A percentile compares a stretch with the other conserved stretches of the same genome.
Conservation (phyloP, 1,140 invertebrate genomes). For the Stenopsyche tienmushanensis region DNA sequence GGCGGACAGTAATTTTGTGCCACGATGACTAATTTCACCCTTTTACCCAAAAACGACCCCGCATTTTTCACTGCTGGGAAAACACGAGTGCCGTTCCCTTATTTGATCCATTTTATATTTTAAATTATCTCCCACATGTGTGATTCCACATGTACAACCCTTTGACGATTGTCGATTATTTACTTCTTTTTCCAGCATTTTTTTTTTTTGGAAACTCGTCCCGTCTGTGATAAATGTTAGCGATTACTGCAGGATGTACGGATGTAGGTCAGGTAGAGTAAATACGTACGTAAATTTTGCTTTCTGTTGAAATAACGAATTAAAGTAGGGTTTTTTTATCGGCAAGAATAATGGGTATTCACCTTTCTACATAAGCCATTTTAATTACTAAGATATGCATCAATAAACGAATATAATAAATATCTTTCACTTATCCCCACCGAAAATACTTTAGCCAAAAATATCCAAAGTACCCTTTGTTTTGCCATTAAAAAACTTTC, state of each 20-base stretch:
- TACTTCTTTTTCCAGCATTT: not conserved
- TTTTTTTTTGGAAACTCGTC: not conserved
- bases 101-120: not conserved
- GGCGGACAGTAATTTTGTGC: slow-evolving; percentile 29
- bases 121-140: not conserved
- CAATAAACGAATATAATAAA: no score
- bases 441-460: not conserved
- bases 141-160: not conserved
- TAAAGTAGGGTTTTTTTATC: not conserved
- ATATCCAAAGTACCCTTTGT: not conserved
- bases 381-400: not conserved
- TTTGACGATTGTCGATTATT: slow-evolving; percentile 1
- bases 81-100: not conserved
- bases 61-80: slow-evolving; percentile 17
- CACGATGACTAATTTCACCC: slow-evolving; percentile 34
- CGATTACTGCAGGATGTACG: not conserved
- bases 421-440: not conserved
- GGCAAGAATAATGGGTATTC: not conserved
- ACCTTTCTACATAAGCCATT: not conserved
- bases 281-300: not conserved
- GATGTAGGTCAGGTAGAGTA: not conserved
- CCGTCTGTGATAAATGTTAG: not conserved
- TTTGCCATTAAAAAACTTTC: not conserved
- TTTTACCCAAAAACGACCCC: slow-evolving; percentile 2
- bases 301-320: slow-evolving; percentile 3